Evolutionary conservation across 2,113 vertebrate genomes (phyloP).

Genomic region (Salvelinus namaycush): DNA sequence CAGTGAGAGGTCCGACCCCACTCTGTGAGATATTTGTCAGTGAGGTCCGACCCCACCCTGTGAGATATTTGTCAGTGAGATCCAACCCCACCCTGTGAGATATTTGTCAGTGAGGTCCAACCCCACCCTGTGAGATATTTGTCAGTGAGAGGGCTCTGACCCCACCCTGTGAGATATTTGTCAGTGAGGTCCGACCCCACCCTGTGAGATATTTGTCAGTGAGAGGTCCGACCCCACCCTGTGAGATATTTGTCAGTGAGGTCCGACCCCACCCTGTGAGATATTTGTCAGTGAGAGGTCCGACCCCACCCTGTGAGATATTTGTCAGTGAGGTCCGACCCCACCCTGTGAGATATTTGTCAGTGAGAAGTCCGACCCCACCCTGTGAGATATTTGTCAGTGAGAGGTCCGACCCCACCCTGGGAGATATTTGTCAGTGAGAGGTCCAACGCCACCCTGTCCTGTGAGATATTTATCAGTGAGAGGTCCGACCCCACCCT

Average conservation of each 20-base stretch:
- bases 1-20: too few species aligned
- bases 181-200: conserved; percentile 12
- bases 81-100: conserved; percentile 35
- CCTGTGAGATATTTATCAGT: conserved; percentile 43
- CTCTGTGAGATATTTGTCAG: too few species aligned
- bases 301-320: conserved; percentile 40
- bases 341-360: conserved; percentile 46
- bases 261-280: conserved; percentile 33
- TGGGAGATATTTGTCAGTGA: conserved; percentile 41
- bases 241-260: conserved; percentile 43
- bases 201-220: conserved; percentile 48
- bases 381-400: conserved; percentile 43
- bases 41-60: conserved; percentile 14
- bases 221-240: conserved; percentile 18
- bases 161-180: conserved; percentile 49
- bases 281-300: conserved; percentile 35
- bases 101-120: conserved; percentile 33
- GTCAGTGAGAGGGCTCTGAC: not conserved
- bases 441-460: conserved; percentile 5
- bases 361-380: conserved; percentile 3
- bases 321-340: conserved; percentile 28
- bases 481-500: conserved; percentile 12
- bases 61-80: conserved; percentile 39
- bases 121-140: conserved; percentile 44
- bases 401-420: conserved; percentile 11